Conservation (phyloP, 37 sponge, comb jelly and placozoan species). For the Chondrilla cf. caribensis region DNA sequence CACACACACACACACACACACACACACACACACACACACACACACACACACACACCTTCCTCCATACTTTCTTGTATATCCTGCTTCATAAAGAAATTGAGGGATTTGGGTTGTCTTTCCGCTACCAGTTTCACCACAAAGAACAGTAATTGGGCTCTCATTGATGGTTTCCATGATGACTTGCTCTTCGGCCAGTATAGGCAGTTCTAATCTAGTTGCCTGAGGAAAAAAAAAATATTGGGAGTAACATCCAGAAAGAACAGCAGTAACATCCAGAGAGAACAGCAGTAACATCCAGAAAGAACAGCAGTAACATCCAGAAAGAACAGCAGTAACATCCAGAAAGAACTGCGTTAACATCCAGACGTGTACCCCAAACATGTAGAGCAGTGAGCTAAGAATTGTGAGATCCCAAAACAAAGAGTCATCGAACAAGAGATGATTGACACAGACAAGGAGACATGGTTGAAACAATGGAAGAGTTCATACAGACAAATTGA, state of each 20-base stretch:
- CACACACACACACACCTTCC: constrained; percentile 15
- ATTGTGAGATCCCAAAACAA: no score
- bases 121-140: constrained; percentile 93
- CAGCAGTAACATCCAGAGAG: no score
- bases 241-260: background rate
- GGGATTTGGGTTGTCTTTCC: constrained; percentile 98
- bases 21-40: no score
- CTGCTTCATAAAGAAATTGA: constrained; percentile 95
- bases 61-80: constrained; percentile 47
- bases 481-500: background rate
- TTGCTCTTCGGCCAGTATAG: constrained; percentile 88
- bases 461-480: background rate
- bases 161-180: constrained; percentile 78
- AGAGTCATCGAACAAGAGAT: no score
- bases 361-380: background rate
- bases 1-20: no score
- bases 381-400: background rate
- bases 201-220: constrained; percentile 71
- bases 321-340: background rate
- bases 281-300: no score
- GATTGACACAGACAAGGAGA: background rate
- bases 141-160: constrained; percentile 64
- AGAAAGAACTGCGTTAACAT: background rate
- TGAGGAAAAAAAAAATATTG: constrained; percentile 28
- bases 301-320: no score